phyloP scores from a whole-genome alignment of 2,113 vertebrate genomes.

The Todiramphus saurophagus region DNA sequence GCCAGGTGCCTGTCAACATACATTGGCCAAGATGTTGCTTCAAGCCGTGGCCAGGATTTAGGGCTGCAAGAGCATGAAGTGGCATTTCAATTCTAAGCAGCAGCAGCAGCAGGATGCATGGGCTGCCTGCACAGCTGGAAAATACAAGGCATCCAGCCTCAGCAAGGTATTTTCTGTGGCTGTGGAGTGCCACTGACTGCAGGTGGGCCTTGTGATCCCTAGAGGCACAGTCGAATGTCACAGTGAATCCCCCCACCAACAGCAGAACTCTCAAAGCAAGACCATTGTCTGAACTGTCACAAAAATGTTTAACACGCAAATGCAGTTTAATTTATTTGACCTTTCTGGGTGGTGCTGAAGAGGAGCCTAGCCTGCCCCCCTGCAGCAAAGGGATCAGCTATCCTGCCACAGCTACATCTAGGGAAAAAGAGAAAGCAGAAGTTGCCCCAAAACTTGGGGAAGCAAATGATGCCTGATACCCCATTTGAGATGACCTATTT shows the following conservation, averaged over 20 bases:
- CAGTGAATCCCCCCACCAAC: neutral
- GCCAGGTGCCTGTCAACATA: neutral
- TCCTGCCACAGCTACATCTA: slow-evolving; percentile 6
- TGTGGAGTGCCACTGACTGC: neutral
- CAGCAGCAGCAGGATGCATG: neutral
- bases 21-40: neutral
- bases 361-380: neutral
- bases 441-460: neutral
- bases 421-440: slow-evolving; percentile 19
- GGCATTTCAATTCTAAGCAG: neutral
- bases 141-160: neutral
- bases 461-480: neutral
- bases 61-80: neutral
- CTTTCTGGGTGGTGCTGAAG: neutral
- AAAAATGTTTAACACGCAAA: neutral
- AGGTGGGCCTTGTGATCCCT: neutral
- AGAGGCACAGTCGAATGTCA: neutral
- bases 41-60: neutral
- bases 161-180: neutral
- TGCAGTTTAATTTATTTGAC: neutral
- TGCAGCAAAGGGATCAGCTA: neutral
- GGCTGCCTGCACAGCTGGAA: neutral
- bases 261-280: neutral
- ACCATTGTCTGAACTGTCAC: neutral
- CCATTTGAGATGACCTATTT: neutral